Evolutionary conservation across 2,888 invertebrate species (phyloP), one percentile per base, ranked within the genome.

Genomic region (Diabrotica balteata): DNA sequence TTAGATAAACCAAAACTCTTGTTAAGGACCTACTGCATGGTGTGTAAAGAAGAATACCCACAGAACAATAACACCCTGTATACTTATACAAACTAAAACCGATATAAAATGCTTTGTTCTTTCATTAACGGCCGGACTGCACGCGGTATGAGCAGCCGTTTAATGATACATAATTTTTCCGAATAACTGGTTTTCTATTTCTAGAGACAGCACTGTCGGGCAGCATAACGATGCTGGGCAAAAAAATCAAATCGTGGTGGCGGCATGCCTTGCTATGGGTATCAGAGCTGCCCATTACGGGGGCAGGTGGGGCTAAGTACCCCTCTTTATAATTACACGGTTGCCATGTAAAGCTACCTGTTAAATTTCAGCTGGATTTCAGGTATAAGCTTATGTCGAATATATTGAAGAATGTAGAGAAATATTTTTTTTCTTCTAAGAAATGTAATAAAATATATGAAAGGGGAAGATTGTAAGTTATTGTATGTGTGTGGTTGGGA

Each of bases 131-230:
- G 52, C 43, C 32, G 32, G 32, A 32, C 32, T 52, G 59, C 66
- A 66, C 66, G 49, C 47, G 50, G 50, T 60, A 61, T 45, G 55
- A 63, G 55, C 55, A 66, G 61, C 51, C 55, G 57, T 55, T 66
- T 61, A 55, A 61, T 61, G 60, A 66, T 60, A 61, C 66, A 52
- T 61, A 66, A 59, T 66, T 66, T 66, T 66, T 61, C 45, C 51
- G 46, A 61, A 61, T 59, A 66, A 66, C 66, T 66, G 66, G 66
- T 66, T 66, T 60, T 66, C 66, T 66, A 65, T 65, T 65, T 65
- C 65, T 57, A 66, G 66, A 60, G 10, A 54, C 54, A 42, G 51
- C 51, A 51, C 51, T 51, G 51, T 9, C 51, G 17, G 8, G 11
- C n/a, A 11, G 47, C 47, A 11, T 51, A 11, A 22, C 54, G 54